Base-by-base conservation (phyloP, 2,797 vertebrate genomes). In the Melanotaenia parkinsoni region DNA sequence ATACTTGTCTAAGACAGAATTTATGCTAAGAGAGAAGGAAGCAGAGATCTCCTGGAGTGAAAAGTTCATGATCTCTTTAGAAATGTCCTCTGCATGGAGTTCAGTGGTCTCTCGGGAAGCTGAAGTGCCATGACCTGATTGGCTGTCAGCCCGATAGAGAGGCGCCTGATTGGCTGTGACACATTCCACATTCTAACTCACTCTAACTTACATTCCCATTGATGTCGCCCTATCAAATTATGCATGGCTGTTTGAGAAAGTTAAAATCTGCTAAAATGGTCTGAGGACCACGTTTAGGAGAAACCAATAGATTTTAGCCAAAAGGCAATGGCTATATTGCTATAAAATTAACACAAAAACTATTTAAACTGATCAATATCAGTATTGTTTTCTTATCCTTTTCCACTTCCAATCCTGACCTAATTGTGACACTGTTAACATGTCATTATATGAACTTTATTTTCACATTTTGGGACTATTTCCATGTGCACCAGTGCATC, bases 51-150 rank as follows among this genome's bases (percentile, higher is more conserved):
- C 87, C 83, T 83, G 85, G 88, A 92, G 86, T 87, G 91, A 93
- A 92, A 91, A 91, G 92, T 93, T 93, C 91, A 90, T 10, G 76
- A 90, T 90, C 83, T 90, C 86, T 66, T 89, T 79, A 86, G 69
- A 90, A 90, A 87, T 74, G 87, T 92, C 86, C 85, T 89, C 74
- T 80, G 73, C 32, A 2, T 57, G 32, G 80, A 92, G 89, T 92
- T 93, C 86, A 90, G 60, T 38, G 57, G 77, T 92, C 90, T 88
- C 90, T 74, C 14, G 33, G 86, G 87, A 83, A 76, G 75, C 63
- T n/a, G 79, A 77, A 86, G 89, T 87, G 80, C 88, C 90, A 78
- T 91, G 89, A 92, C 92, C 90, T 85, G 86, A 93, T 91, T 93
- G 92, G 92, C 89, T 79, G 88, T 83, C 80, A 77, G 87, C 89